These are phyloP conservation scores for Montifringilla adamsi DNA, from an alignment of 2,113 vertebrate genomes.

Conservation along the genomic window DNA sequence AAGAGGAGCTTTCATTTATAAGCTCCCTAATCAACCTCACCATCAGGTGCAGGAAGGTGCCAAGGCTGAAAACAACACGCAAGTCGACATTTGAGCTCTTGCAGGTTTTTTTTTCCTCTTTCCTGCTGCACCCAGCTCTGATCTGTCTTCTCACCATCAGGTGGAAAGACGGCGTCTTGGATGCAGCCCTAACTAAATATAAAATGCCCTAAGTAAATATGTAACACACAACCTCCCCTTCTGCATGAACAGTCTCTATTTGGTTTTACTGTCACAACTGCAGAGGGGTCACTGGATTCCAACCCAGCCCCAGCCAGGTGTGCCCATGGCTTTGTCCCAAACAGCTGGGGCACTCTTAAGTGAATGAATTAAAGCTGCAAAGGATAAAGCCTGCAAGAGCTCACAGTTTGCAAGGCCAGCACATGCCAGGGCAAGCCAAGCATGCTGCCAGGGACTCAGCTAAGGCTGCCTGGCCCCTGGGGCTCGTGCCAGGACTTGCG, in stretches of 20 bases:
- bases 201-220: neutral
- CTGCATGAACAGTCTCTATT: neutral
- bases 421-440: neutral
- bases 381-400: neutral
- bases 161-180: neutral
- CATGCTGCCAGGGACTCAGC: neutral
- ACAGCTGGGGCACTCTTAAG: neutral
- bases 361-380: neutral
- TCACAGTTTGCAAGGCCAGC: neutral
- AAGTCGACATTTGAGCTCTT: rapidly evolving
- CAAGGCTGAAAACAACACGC: neutral
- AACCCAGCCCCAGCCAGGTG: neutral
- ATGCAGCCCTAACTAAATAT: neutral
- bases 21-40: neutral
- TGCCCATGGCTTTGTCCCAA: rapidly evolving
- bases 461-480: neutral
- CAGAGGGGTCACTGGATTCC: neutral
- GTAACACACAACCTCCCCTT: rapidly evolving
- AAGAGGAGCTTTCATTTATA: neutral
- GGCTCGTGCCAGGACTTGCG: rapidly evolving
- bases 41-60: neutral
- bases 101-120: too few relatives aligned
- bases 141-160: neutral
- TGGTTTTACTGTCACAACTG: neutral
- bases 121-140: neutral